A percentile compares a stretch with the other conserved stretches of the same genome.
Evolutionary conservation across 2,888 invertebrate genomes (phyloP).

Genomic region (Plebejus melissa): DNA sequence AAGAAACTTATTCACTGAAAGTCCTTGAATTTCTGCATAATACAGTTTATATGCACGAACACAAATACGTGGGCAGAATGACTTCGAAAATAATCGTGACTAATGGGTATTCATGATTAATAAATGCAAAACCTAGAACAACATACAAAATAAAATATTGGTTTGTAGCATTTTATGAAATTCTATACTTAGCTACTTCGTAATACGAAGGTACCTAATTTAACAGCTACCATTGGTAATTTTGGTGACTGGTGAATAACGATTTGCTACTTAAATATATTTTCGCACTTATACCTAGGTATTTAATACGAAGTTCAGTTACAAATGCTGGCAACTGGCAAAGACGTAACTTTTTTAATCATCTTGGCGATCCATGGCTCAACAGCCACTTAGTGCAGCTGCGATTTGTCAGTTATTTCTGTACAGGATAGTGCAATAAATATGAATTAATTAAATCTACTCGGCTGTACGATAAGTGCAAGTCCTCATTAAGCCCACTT

Average conservation of each 20-base stretch:
- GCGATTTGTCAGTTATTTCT: conserved; percentile 13
- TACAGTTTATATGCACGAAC: neutral
- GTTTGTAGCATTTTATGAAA: too few species aligned
- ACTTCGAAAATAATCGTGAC: neutral
- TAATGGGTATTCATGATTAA: neutral
- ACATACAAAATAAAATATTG: too few species aligned
- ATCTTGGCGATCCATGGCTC: neutral
- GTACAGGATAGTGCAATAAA: conserved; percentile 22
- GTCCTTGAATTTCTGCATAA: conserved; percentile 7
- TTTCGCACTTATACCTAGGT: too few species aligned
- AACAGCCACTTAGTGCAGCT: conserved; percentile 10
- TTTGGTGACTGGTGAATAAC: too few species aligned
- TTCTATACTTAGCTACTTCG: too few species aligned
- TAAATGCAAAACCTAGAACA: too few species aligned
- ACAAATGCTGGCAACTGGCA: too few species aligned
- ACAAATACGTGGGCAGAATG: neutral
- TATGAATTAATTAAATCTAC: conserved; percentile 23
- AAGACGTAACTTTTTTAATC: neutral
- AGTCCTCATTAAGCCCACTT: conserved; percentile 22
- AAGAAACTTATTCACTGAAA: neutral
- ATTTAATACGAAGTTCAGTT: too few species aligned
- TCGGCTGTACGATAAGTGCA: conserved; percentile 12
- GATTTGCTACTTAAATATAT: too few species aligned
- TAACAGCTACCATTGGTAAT: too few species aligned
- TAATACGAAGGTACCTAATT: too few species aligned